Evolutionary conservation across 1,140 invertebrate genomes (phyloP).

Genomic region (Euschistus heros): DNA sequence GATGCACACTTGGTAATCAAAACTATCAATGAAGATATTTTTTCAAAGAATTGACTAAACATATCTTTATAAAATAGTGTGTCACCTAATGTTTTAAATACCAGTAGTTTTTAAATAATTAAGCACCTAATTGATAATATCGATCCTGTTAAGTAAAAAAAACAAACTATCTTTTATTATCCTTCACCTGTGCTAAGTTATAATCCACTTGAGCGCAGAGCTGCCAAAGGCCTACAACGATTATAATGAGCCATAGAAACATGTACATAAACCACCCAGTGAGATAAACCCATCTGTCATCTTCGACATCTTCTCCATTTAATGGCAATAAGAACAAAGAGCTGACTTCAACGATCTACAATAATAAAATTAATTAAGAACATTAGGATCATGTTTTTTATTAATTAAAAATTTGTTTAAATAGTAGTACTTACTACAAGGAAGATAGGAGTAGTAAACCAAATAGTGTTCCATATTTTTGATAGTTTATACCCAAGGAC

Average conservation of each 20-base stretch:
- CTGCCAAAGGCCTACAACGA: slow-evolving; percentile 37
- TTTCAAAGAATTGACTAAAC: no score
- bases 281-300: slow-evolving; percentile 34
- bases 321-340: slow-evolving; percentile 6
- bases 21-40: no score
- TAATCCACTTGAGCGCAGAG: slow-evolving; percentile 36
- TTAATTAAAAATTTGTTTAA: background rate
- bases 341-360: background rate
- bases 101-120: no score
- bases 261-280: slow-evolving; percentile 38
- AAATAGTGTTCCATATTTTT: slow-evolving; percentile 38
- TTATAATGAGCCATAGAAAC: slow-evolving; percentile 35
- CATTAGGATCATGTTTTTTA: background rate
- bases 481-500: slow-evolving; percentile 40
- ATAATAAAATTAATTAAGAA: background rate
- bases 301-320: slow-evolving; percentile 8
- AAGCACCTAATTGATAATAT: background rate
- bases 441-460: slow-evolving; percentile 38
- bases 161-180: no score
- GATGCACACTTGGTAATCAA: no score
- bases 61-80: no score
- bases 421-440: slow-evolving; percentile 33
- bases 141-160: no score
- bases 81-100: no score
- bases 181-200: slow-evolving; percentile 34